A percentile compares a stretch with the other conserved stretches of the same genome.
These are phyloP conservation scores for Nibea coibor DNA, from an alignment of 2,113 vertebrate genomes.

Conservation along the genomic window DNA sequence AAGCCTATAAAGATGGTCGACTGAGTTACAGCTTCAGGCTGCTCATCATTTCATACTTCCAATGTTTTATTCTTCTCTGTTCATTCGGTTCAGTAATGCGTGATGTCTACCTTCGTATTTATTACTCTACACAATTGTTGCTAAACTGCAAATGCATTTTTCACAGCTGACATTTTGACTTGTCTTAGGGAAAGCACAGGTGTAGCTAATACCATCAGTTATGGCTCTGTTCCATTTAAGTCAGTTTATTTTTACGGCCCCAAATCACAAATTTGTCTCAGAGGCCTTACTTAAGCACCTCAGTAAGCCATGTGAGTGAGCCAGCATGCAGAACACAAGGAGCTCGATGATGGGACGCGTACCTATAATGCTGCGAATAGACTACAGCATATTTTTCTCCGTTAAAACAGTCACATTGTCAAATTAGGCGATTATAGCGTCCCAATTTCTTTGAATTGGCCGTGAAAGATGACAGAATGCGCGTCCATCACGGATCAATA, in stretches of 20 bases:
- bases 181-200: background rate
- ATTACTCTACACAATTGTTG: background rate
- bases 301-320: background rate
- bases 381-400: background rate
- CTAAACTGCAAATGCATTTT: background rate
- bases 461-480: no score
- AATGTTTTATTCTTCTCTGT: background rate
- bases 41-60: background rate
- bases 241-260: background rate
- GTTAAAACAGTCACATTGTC: background rate
- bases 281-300: background rate
- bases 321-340: background rate
- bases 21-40: background rate
- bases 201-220: constrained; percentile 5
- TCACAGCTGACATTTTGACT: constrained; percentile 10
- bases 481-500: no score
- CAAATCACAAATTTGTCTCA: background rate
- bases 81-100: background rate
- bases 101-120: background rate
- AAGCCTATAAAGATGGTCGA: background rate
- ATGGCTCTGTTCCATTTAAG: background rate
- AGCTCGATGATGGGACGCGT: no score
- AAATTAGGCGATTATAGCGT: background rate
- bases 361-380: background rate
- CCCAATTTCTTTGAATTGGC: background rate